Base-by-base conservation (phyloP, 2,888 invertebrate genomes). In the Pristionchus arcanus region DNA sequence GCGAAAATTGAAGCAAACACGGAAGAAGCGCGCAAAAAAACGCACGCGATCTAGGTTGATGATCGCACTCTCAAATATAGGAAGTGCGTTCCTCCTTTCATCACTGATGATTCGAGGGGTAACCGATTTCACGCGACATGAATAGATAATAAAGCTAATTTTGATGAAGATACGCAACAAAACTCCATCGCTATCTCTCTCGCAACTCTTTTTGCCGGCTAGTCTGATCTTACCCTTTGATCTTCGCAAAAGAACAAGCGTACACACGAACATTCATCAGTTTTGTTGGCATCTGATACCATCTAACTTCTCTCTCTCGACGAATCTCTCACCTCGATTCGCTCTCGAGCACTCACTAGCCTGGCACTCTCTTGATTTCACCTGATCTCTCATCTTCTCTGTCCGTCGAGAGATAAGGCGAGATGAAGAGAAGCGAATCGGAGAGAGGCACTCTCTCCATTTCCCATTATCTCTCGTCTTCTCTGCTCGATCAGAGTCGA, bases 181-280 rank as follows among this genome's bases (percentile, higher is more conserved):
- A n/a, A n/a, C n/a, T n/a, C n/a, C n/a, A n/a, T n/a, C n/a, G n/a
- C n/a, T n/a, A n/a, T n/a, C n/a, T n/a, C n/a, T n/a, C n/a, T n/a
- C n/a, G n/a, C n/a, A n/a, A n/a, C n/a, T n/a, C n/a, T n/a, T n/a
- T n/a, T 25, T 21, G 5, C 42, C 74, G 13, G 53, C 81, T 81
- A 81, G 42, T 77, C 42, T n/a, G 77, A 42, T 34, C 34, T 37
- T 16, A 74, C 42, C 42, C 42, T 9, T 13, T 49, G 11, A 49
- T 77, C 37, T 15, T 49, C 81, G 15, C 34, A 25, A 21, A 28
- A 81, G 81, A 81, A 81, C 81, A 81, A 49, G 77, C 81, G 81
- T 81, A 81, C 81, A 81, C 81, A 81, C 42, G 42, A 21, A 21
- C 77, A 77, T 77, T 77, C 15, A 53, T 81, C 81, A 53, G 28